Conservation (phyloP, 2,797 vertebrate genomes). For the Phalanger gymnotis region DNA sequence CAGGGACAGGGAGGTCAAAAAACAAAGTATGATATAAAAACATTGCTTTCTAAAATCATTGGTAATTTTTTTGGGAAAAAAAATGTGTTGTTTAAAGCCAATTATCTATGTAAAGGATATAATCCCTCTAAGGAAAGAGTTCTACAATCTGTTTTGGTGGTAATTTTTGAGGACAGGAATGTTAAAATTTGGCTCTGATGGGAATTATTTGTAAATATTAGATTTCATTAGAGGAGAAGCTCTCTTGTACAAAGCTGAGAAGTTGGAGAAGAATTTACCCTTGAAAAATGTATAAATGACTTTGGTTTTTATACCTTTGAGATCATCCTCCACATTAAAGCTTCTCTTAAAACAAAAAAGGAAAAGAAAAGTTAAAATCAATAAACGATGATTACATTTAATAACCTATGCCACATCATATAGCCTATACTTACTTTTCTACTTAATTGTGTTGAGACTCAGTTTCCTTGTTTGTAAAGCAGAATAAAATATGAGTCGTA, state of each 20-base stretch:
- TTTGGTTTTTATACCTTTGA: not conserved
- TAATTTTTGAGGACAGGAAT: not conserved
- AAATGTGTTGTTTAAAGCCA: not conserved
- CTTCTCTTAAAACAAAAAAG: not conserved
- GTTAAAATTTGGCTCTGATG: not conserved
- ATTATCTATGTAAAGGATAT: not conserved
- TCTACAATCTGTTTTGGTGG: not conserved
- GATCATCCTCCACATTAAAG: not conserved
- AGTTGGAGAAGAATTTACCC: not conserved
- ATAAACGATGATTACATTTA: not conserved
- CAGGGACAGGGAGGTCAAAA: not conserved
- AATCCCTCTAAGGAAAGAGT: not conserved
- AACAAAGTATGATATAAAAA: not conserved
- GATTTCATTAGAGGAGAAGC: not conserved
- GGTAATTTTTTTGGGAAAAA: not conserved
- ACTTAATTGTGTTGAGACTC: not conserved
- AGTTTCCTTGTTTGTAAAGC: not conserved
- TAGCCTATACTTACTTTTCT: not conserved
- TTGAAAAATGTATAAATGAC: not conserved
- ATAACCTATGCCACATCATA: not conserved
- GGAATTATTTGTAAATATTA: not conserved
- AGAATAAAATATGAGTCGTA: not conserved
- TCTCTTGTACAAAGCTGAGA: not conserved
- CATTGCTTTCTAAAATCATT: not conserved
- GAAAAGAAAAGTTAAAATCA: not conserved